Conservation (phyloP, 2,113 vertebrate species). For the Elephas maximus region DNA sequence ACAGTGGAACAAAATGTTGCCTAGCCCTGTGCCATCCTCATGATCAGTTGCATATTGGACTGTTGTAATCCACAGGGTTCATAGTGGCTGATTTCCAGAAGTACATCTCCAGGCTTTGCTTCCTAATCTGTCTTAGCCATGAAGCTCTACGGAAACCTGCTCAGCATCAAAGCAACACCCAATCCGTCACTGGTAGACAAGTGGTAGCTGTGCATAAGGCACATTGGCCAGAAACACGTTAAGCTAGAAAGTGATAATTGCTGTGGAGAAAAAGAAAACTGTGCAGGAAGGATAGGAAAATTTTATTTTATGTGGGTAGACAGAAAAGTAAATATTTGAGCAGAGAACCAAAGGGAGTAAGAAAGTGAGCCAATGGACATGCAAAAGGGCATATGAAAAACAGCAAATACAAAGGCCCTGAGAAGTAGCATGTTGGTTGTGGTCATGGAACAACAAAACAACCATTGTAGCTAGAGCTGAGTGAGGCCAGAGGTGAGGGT, state of each 20-base stretch:
- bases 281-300: not conserved
- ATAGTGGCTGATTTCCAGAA: not conserved
- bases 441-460: not conserved
- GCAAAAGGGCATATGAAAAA: not conserved
- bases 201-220: no score
- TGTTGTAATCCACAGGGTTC: not conserved
- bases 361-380: not conserved
- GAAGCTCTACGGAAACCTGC: not conserved
- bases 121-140: not conserved
- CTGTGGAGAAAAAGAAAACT: not conserved
- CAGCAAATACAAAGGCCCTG: not conserved
- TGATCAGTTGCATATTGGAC: not conserved
- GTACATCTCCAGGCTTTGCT: not conserved
- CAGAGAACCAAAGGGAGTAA: not conserved
- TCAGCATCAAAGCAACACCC: not conserved
- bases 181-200: not conserved
- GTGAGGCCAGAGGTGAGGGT: not conserved
- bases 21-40: not conserved
- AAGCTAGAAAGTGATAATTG: not conserved
- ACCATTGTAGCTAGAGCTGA: not conserved
- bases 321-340: slow-evolving; percentile 10
- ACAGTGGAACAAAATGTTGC: not conserved
- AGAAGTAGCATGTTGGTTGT: not conserved
- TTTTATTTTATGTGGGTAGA: not conserved
- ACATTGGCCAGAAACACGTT: no score